These are phyloP conservation scores for Reinhardtius hippoglossoides DNA, from an alignment of 2,113 vertebrate species.

Conservation along the genomic window DNA sequence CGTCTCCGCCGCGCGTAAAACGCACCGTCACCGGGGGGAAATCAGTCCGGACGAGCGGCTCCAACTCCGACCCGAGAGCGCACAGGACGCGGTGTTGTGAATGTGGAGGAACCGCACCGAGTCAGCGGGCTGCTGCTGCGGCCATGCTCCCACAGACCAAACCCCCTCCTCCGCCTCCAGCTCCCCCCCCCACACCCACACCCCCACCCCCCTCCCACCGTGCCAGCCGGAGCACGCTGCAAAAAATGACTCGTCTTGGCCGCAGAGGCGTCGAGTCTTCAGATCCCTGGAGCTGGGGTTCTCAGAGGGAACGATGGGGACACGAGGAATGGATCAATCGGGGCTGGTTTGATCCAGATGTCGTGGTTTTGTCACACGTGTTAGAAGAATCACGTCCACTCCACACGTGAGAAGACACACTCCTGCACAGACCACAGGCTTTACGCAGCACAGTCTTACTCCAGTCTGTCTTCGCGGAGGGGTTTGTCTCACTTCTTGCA, in stretches of 20 bases:
- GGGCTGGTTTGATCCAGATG: background rate
- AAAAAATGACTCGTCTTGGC: constrained; percentile 37
- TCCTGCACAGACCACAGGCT: too few species aligned
- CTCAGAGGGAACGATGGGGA: too few species aligned
- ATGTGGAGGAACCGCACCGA: constrained; percentile 38
- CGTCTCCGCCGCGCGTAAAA: background rate
- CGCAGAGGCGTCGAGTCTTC: background rate
- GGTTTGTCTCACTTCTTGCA: constrained; percentile 46
- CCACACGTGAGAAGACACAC: too few species aligned
- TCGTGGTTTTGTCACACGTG: too few species aligned
- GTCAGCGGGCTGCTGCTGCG: constrained; percentile 43
- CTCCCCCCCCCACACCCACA: too few species aligned
- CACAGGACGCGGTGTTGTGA: constrained; percentile 31
- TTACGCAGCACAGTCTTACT: too few species aligned
- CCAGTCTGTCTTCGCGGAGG: too few species aligned
- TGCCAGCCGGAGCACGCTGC: constrained; percentile 56
- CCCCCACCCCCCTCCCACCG: constrained; percentile 35
- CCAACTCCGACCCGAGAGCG: constrained; percentile 8
- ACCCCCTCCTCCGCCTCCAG: constrained; percentile 5
- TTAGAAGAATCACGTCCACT: too few species aligned
- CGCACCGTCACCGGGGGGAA: constrained; percentile 4
- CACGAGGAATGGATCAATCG: too few species aligned
- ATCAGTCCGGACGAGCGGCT: constrained; percentile 8
- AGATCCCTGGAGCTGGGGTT: too few species aligned
- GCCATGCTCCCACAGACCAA: constrained; percentile 66